These are phyloP conservation scores for Silurus aristotelis DNA, from an alignment of 2,797 vertebrate genomes.

Conservation along the genomic window DNA sequence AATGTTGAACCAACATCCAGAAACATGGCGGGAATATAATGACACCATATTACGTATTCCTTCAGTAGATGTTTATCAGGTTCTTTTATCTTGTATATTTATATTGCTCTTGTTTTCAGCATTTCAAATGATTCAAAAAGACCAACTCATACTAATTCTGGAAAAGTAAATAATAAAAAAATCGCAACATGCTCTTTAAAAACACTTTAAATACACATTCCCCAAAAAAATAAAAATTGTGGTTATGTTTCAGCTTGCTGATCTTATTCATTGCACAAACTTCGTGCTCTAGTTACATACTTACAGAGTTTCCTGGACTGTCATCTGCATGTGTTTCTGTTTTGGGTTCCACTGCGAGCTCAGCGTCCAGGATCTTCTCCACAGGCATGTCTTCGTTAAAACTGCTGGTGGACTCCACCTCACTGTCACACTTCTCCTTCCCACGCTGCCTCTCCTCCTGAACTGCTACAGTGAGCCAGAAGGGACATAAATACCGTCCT, in stretches of 20 bases:
- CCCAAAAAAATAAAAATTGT: too few species aligned
- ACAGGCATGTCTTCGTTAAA: conserved; percentile 94
- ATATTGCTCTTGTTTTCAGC: neutral
- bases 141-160: neutral
- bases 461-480: conserved; percentile 77
- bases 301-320: conserved; percentile 84
- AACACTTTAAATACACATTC: neutral
- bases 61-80: too few species aligned
- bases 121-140: neutral
- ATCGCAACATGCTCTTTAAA: neutral
- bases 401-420: conserved; percentile 81
- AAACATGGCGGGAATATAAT: too few species aligned
- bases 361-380: conserved; percentile 94
- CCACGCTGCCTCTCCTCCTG: conserved; percentile 95
- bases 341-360: conserved; percentile 93
- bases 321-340: conserved; percentile 83
- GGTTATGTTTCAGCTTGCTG: neutral
- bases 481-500: conserved; percentile 22
- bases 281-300: conserved; percentile 31
- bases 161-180: neutral
- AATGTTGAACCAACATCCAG: too few species aligned
- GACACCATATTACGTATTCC: too few species aligned
- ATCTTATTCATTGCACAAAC: neutral
- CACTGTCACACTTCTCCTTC: conserved; percentile 85
- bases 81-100: neutral